These are phyloP conservation scores for Eublepharis macularius DNA, from an alignment of 2,113 vertebrate genomes.

Conservation along the genomic window DNA sequence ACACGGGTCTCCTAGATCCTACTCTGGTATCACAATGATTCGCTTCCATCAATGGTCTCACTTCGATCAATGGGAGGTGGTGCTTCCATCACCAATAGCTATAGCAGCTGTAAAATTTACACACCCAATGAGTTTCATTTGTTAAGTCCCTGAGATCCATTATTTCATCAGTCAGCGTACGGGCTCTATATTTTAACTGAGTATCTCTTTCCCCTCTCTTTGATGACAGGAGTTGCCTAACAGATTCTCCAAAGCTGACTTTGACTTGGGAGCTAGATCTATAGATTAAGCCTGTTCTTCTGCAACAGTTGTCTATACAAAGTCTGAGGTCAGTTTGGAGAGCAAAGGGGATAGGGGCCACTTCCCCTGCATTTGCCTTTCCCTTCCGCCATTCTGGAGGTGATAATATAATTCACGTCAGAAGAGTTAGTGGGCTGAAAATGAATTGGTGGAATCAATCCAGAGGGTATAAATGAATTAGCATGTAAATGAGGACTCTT, in stretches of 20 bases:
- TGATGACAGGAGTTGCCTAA: rapidly evolving
- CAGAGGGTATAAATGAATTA: constrained; percentile 82
- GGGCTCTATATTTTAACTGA: not conserved
- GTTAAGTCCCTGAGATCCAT: not conserved
- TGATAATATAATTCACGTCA: constrained; percentile 77
- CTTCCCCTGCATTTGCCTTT: constrained; percentile 15
- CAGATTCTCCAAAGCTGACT: not conserved
- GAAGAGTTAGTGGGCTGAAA: constrained; percentile 78
- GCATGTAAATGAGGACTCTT: constrained; percentile 81
- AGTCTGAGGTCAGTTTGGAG: constrained; percentile 60
- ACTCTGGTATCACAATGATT: no score
- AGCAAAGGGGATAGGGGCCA: constrained; percentile 56
- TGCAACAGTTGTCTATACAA: constrained; percentile 38
- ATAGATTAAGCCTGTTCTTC: not conserved
- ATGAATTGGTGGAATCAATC: constrained; percentile 80
- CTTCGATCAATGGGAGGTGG: not conserved
- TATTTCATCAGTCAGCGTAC: no score
- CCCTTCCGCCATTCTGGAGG: constrained; percentile 69
- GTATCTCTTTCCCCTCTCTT: rapidly evolving
- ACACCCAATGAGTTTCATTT: not conserved
- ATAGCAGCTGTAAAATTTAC: not conserved
- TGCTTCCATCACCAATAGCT: no score
- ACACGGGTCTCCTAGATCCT: no score
- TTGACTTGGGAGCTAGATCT: not conserved
- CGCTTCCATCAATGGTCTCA: no score